Evolutionary conservation across 2,113 vertebrate genomes (phyloP), one percentile per base, ranked within the genome.

Genomic region (Boleophthalmus pectinirostris): DNA sequence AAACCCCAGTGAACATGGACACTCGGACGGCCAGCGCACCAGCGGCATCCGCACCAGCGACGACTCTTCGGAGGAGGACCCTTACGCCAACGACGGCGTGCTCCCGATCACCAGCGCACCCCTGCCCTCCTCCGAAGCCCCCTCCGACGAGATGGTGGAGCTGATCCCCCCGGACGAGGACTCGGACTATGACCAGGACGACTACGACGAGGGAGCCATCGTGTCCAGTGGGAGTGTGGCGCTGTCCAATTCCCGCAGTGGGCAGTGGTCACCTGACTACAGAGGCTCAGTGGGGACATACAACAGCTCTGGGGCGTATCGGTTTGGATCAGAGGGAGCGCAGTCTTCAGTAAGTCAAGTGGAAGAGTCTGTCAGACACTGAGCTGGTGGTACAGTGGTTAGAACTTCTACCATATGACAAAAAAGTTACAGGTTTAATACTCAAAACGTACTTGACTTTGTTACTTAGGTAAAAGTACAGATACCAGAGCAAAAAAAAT

Each of bases 51-150:
- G 97, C 21, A 99, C 96, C 0, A 98, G 97, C 0, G 98, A 99
- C 21, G 97, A 98, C 87, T 99, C 98, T 0, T 98, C 97, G 0
- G 97, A 98, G 84, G 98, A 99, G 76, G 98, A 99, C 87, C 97
- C 97, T 0, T 99, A 98, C 18, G 96, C 97, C 92, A 98, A 98
- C 1, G 96, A 98, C 0, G 93, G 93, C 0, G 86, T 96, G 79
- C 92, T 80, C 87, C 95, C 76, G 0, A 11, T n/a, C 57, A 88
- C 84, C 21, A 91, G 81, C 90, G 94, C 72, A 14, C 89, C 82
- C 1, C 86, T 53, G 72, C 35, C 73, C 0, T 82, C 92, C 0
- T 85, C 84, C 0, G 91, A 92, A 0, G 90, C 91, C 65, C 91
- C 46, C 75, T 86, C 92, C 1, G 94, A 94, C 5, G 79, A 89